phyloP scores from a whole-genome alignment of 2,888 invertebrate genomes.

The Margaritifera margaritifera region DNA sequence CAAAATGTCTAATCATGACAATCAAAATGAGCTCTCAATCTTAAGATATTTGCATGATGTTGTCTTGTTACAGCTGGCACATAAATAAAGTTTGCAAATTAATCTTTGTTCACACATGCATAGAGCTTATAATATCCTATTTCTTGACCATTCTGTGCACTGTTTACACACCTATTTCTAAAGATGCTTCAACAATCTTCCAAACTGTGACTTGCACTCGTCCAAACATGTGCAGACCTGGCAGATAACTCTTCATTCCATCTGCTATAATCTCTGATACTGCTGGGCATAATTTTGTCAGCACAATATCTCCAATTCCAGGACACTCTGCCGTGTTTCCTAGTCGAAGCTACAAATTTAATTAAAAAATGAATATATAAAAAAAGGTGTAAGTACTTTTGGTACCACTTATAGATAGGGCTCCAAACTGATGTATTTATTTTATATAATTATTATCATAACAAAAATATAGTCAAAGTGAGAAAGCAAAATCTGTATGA shows the following conservation, averaged over 20 bases:
- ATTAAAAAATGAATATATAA: background rate
- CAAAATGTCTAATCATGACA: too few species aligned
- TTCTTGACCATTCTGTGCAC: too few species aligned
- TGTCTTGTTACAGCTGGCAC: too few species aligned
- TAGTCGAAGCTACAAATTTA: constrained; percentile 58
- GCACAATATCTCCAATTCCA: constrained; percentile 78
- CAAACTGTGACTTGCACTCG: constrained; percentile 89
- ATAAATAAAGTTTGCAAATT: too few species aligned
- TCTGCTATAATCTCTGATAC: constrained; percentile 88
- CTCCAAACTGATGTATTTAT: background rate
- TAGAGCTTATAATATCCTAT: too few species aligned
- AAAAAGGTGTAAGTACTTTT: background rate
- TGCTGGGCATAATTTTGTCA: constrained; percentile 84
- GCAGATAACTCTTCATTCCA: constrained; percentile 85
- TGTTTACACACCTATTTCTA: constrained; percentile 80
- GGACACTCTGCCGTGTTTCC: constrained; percentile 66
- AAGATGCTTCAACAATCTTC: constrained; percentile 91
- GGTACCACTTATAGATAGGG: background rate
- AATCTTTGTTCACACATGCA: too few species aligned
- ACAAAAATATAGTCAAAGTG: background rate
- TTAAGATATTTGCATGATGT: too few species aligned
- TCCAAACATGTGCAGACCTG: constrained; percentile 84
- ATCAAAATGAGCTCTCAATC: too few species aligned
- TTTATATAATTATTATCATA: background rate
- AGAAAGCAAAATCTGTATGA: background rate